These are phyloP conservation scores for Caenorhabditis sinica DNA, from an alignment of 2,888 invertebrate species.

Conservation along the genomic window DNA sequence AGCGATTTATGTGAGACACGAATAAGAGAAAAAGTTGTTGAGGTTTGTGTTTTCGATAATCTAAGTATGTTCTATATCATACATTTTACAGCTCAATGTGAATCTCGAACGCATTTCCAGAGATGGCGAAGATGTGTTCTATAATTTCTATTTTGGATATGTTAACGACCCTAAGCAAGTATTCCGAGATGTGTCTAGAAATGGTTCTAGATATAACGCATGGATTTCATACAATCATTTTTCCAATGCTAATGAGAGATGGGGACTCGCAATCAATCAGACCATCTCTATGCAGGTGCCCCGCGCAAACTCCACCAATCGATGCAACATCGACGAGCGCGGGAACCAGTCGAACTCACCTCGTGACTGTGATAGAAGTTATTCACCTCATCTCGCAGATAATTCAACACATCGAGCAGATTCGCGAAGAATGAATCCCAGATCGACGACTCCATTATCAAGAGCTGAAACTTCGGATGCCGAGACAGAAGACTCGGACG, in stretches of 20 bases:
- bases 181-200: not conserved
- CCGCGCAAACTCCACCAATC: not conserved
- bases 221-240: not conserved
- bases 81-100: not conserved
- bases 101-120: not conserved
- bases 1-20: not conserved
- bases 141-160: constrained; percentile 1
- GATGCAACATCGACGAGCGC: not conserved
- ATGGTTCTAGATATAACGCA: not conserved
- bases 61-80: not conserved
- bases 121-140: not conserved
- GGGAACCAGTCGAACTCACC: no score
- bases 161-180: not conserved
- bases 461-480: not conserved
- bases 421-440: not conserved
- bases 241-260: not conserved
- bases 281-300: not conserved
- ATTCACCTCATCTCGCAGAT: not conserved
- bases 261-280: constrained; percentile 1
- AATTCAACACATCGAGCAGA: not conserved
- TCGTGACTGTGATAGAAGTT: no score
- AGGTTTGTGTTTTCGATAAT: not conserved
- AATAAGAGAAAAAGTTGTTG: not conserved
- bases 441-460: not conserved
- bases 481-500: not conserved